A percentile compares a stretch with the other conserved stretches of the same genome.
Evolutionary conservation across 2,113 vertebrate species (phyloP).

Genomic region (Channa maculata): DNA sequence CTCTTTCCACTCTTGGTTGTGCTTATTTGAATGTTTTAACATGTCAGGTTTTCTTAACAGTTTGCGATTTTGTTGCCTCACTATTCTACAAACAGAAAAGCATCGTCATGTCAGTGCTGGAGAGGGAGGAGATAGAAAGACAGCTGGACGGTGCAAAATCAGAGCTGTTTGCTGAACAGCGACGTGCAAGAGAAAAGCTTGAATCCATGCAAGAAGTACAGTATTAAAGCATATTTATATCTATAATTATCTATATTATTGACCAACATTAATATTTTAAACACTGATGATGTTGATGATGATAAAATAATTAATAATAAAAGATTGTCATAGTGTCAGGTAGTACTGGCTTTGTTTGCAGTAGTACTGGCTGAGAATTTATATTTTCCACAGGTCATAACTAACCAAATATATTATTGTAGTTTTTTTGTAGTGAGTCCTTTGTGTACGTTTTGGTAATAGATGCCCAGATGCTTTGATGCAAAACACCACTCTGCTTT

Average conservation of each 20-base stretch:
- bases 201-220: slow-evolving; percentile 81
- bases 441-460: too few species aligned
- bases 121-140: slow-evolving; percentile 80
- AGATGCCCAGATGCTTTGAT: too few species aligned
- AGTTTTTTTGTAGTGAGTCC: too few species aligned
- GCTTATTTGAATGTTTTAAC: background rate
- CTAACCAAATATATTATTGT: too few species aligned
- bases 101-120: slow-evolving; percentile 68
- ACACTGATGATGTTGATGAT: too few species aligned
- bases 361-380: too few species aligned
- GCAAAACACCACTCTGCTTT: background rate
- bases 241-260: background rate
- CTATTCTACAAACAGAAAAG: slow-evolving; percentile 43
- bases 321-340: too few species aligned
- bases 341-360: too few species aligned
- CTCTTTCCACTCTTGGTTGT: background rate
- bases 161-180: slow-evolving; percentile 80
- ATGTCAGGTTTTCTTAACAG: background rate
- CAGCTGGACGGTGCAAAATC: slow-evolving; percentile 76
- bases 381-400: too few species aligned
- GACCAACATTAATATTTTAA: background rate
- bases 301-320: too few species aligned
- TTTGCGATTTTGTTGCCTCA: background rate
- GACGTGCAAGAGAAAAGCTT: slow-evolving; percentile 70
- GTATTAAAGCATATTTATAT: background rate